phyloP scores from a whole-genome alignment of 2,888 invertebrate species.

The Leptinotarsa juncta region DNA sequence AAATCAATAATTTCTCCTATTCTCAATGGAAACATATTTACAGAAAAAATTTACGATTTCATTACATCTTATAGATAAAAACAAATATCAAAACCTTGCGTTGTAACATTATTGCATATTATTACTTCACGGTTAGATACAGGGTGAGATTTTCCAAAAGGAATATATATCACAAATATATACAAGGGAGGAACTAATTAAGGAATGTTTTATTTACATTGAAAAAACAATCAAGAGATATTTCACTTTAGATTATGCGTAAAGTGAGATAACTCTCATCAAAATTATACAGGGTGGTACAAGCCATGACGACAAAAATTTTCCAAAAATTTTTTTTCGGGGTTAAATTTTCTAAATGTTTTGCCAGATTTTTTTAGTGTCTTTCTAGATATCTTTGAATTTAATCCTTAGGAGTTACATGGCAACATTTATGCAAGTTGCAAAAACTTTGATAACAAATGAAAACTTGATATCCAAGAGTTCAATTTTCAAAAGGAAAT shows the following conservation, averaged over 20 bases:
- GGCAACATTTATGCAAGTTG: too few species aligned
- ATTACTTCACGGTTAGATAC: slow-evolving; percentile 54
- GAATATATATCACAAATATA: slow-evolving; percentile 7
- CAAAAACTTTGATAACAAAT: too few species aligned
- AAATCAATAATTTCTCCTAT: slow-evolving; percentile 59
- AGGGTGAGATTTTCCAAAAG: slow-evolving; percentile 32
- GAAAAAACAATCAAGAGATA: background rate
- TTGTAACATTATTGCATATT: slow-evolving; percentile 64
- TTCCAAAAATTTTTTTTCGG: too few species aligned
- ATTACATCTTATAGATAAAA: slow-evolving; percentile 54
- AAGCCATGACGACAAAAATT: too few species aligned
- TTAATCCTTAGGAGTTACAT: too few species aligned
- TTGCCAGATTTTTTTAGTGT: too few species aligned
- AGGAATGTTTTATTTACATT: background rate
- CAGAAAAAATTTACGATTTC: slow-evolving; percentile 59
- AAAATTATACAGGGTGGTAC: background rate
- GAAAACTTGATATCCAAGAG: too few species aligned
- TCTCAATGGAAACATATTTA: slow-evolving; percentile 59
- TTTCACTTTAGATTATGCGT: background rate
- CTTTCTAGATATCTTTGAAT: too few species aligned
- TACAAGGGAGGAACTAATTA: background rate
- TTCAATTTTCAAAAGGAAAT: too few species aligned
- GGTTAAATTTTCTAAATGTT: too few species aligned
- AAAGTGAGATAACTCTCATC: background rate
- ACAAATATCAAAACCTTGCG: slow-evolving; percentile 64